Percentiles rank a stretch among this genome's conserved stretches.
These are phyloP conservation scores for Meleagris gallopavo DNA, from an alignment of 2,113 vertebrate genomes.

Conservation along the genomic window DNA sequence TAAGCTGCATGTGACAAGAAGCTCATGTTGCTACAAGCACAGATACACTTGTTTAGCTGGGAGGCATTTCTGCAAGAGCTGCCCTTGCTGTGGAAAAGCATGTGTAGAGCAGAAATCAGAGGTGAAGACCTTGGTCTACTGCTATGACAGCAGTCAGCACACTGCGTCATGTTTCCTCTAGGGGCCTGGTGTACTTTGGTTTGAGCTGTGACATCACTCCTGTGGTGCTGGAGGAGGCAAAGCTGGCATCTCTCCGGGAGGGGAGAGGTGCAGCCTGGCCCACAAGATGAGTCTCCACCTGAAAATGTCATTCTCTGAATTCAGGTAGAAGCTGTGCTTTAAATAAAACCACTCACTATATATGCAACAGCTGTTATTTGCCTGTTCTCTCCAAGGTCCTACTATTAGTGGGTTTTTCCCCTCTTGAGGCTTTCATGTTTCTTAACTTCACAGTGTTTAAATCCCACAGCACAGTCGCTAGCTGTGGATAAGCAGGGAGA, in stretches of 20 bases:
- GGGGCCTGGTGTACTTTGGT: background rate
- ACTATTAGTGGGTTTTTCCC: background rate
- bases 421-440: background rate
- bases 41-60: background rate
- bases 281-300: background rate
- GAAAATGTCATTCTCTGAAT: background rate
- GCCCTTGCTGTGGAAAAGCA: background rate
- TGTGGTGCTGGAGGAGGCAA: background rate
- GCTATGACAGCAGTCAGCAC: background rate
- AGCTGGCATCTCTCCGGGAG: background rate
- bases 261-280: background rate
- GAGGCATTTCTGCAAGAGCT: background rate
- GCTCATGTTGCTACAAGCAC: fast-evolving
- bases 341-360: fast-evolving
- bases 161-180: background rate
- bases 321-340: background rate
- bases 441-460: background rate
- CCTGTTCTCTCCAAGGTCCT: background rate
- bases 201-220: background rate
- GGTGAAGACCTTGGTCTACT: fast-evolving
- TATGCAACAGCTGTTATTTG: fast-evolving
- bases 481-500: fast-evolving
- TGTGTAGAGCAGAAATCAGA: background rate
- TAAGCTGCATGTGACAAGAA: background rate
- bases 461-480: background rate